These are phyloP conservation scores for Ferrisia virgata DNA, from an alignment of 2,888 invertebrate genomes.

Conservation along the genomic window DNA sequence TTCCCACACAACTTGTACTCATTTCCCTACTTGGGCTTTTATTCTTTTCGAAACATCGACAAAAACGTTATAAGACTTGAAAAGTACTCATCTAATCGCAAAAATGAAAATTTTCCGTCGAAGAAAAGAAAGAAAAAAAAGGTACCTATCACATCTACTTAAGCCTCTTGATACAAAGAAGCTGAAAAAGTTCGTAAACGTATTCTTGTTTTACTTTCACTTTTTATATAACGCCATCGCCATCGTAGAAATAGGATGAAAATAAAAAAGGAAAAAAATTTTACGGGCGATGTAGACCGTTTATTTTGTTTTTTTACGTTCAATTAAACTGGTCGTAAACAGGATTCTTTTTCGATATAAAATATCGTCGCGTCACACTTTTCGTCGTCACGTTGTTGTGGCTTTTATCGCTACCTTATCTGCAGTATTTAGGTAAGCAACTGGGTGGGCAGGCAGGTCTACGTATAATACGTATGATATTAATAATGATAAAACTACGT, in stretches of 20 bases:
- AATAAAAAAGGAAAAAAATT: neutral
- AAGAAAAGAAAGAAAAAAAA: neutral
- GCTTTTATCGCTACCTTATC: too few species aligned
- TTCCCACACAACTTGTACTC: neutral
- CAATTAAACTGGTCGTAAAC: neutral
- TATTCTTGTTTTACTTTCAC: neutral
- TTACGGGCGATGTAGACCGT: neutral
- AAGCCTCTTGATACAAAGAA: neutral
- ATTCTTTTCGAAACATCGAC: neutral
- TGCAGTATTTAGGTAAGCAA: too few species aligned
- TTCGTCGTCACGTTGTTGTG: neutral
- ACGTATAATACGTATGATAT: too few species aligned
- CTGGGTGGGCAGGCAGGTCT: too few species aligned
- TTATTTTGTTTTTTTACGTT: neutral
- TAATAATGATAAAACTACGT: too few species aligned
- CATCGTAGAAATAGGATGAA: too few species aligned
- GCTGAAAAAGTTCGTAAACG: neutral
- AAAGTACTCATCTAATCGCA: neutral
- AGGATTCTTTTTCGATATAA: neutral
- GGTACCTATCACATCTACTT: neutral
- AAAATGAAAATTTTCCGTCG: neutral
- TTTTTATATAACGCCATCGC: neutral
- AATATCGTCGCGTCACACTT: neutral
- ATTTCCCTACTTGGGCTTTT: neutral
- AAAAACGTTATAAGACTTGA: neutral